phyloP scores from a whole-genome alignment of 1,140 invertebrate species.

The Drosophila ercepeae region DNA sequence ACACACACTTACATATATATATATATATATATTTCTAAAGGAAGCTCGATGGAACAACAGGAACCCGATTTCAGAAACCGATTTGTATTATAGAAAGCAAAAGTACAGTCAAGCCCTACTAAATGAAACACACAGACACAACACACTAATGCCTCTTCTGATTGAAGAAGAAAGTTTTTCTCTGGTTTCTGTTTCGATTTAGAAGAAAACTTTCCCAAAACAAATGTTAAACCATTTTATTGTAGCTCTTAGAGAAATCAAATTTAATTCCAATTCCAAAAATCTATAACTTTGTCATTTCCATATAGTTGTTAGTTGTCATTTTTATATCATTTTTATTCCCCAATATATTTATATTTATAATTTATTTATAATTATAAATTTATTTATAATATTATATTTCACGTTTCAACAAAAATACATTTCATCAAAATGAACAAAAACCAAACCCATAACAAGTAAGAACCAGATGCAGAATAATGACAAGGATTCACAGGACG shows the following conservation, averaged over 20 bases:
- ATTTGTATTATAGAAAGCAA: constrained; percentile 49
- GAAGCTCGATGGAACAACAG: constrained; percentile 17
- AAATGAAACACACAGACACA: constrained; percentile 25
- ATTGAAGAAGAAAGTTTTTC: constrained; percentile 16
- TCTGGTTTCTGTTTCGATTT: neutral
- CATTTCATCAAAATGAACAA: constrained; percentile 9
- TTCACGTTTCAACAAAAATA: constrained; percentile 17
- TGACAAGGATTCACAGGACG: constrained; percentile 6
- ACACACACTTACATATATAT: constrained; percentile 17
- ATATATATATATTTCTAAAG: constrained; percentile 63
- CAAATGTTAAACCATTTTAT: constrained; percentile 49
- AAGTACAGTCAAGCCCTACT: constrained; percentile 39
- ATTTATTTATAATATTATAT: neutral
- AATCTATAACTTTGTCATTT: neutral
- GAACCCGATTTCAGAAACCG: constrained; percentile 14
- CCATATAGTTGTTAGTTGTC: constrained; percentile 5
- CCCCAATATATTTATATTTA: no score
- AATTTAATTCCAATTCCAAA: constrained; percentile 13
- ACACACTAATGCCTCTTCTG: constrained; percentile 42
- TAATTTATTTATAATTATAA: no score
- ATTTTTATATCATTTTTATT: constrained; percentile 6
- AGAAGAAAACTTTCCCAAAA: constrained; percentile 7
- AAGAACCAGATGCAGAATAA: constrained; percentile 39
- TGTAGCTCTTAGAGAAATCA: constrained; percentile 37
- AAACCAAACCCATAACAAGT: constrained; percentile 1